Base-by-base conservation (phyloP, 2,113 vertebrate species). In the Choloepus hoffmanni region DNA sequence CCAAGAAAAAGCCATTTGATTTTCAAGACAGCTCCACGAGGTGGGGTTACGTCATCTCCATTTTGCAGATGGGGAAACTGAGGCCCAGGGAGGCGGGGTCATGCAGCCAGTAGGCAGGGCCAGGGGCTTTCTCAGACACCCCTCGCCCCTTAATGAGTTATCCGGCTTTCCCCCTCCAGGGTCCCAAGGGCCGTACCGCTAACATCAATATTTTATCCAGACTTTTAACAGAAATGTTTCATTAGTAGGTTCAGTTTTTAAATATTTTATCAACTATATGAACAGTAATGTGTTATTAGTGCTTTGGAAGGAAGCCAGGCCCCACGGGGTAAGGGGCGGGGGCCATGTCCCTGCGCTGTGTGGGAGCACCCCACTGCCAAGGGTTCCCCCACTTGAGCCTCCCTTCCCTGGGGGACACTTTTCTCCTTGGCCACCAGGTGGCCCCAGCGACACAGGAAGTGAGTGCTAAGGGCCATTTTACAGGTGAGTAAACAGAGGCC, bases 251-350 rank as follows among this genome's bases (percentile, higher is more conserved):
- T 86, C 11, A 72, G 87, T 48, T 77, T 45, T n/a, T 68, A 92
- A 90, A 53, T 92, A 63, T 83, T 95, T 94, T 48, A 65, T 72
- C 73, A 81, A 73, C 33, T 74, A 12, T 85, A 33, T 43, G 74
- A n/a, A 70, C 65, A 40, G 43, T 14, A 18, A 62, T 12, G 23
- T 5, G 5, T 78, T 86, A 50, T 28, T 63, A 77, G 9, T 76
- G 24, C 40, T 78, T 30, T 30, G 28, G 76, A 55, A 91, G 43
- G 85, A 92, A 53, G 50, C 50, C 50, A 53, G 68, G 2, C 21
- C 67, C 48, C 1, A 0, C 65, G 1, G 0, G 43, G 28, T 12
- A 28, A 74, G 15, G 10, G 18, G 4, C 53, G 1, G 15, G 33
- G 50, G 48, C n/a, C n/a, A 73, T 60, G 55, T 45, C 23, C 53